Evolutionary conservation across 1,140 invertebrate species (phyloP).

Genomic region (Pectinophora gossypiella): DNA sequence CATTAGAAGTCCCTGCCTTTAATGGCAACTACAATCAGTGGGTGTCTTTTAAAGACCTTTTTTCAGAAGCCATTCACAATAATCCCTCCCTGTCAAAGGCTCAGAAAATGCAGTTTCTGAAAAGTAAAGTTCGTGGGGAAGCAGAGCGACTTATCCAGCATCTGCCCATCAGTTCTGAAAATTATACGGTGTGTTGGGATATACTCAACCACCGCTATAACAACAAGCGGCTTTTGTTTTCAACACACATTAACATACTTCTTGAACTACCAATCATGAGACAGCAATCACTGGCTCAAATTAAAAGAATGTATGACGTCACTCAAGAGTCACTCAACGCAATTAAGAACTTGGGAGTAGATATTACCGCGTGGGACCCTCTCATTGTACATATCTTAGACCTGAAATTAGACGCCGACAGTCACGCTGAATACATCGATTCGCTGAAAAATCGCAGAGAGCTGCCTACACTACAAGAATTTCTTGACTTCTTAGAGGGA

Average conservation of each 20-base stretch:
- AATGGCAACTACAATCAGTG: slow-evolving; percentile 2
- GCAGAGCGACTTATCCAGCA: neutral
- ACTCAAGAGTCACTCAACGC: neutral
- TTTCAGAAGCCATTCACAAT: slow-evolving; percentile 2
- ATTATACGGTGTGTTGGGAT: neutral
- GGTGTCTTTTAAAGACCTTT: slow-evolving; percentile 7
- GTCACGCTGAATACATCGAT: neutral
- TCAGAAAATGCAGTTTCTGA: slow-evolving; percentile 6
- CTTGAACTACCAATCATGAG: neutral
- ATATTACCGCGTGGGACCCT: neutral
- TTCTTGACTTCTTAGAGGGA: neutral
- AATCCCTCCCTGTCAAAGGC: slow-evolving; percentile 1
- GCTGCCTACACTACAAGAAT: neutral
- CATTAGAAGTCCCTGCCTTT: neutral
- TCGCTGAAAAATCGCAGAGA: neutral
- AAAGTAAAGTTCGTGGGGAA: slow-evolving; percentile 5
- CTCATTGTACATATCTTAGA: neutral
- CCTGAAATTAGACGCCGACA: neutral
- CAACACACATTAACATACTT: neutral
- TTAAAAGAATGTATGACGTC: neutral
- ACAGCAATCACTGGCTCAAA: neutral
- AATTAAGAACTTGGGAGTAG: neutral
- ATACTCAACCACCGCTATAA: slow-evolving; percentile 1
- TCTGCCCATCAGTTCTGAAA: neutral
- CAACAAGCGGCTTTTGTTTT: neutral